Conservation (phyloP, 2,888 invertebrate species). For the Allygus modestus region DNA sequence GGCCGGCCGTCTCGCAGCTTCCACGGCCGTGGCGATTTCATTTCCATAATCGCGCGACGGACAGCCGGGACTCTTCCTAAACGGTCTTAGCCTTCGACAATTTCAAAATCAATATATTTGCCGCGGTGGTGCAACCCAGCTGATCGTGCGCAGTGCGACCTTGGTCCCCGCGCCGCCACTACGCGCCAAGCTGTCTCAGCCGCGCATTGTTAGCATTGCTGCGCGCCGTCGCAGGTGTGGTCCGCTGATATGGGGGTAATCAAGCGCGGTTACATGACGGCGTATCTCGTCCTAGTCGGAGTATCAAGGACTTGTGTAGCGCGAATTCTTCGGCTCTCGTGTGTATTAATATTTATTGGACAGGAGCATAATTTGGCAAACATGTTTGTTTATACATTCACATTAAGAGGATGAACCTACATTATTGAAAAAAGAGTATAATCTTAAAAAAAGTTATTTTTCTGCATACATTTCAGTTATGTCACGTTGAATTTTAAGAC, state of each 20-base stretch:
- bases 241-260: neutral
- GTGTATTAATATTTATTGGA: no score
- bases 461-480: no score
- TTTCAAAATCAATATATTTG: conserved; percentile 43
- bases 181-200: conserved; percentile 31
- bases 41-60: conserved; percentile 27
- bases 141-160: conserved; percentile 17
- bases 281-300: neutral
- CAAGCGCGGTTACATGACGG: neutral
- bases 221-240: neutral
- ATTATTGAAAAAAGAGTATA: no score
- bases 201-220: conserved; percentile 34
- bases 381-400: no score
- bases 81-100: conserved; percentile 46
- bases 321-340: no score
- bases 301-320: neutral
- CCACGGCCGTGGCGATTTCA: conserved; percentile 20
- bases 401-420: no score
- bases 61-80: neutral
- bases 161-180: conserved; percentile 28
- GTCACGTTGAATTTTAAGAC: no score
- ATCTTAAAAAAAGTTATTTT: no score
- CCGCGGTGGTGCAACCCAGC: neutral
- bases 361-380: no score
- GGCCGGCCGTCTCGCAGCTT: neutral